These are phyloP conservation scores for Tholera decimalis DNA, from an alignment of 2,888 invertebrate genomes.

Conservation along the genomic window DNA sequence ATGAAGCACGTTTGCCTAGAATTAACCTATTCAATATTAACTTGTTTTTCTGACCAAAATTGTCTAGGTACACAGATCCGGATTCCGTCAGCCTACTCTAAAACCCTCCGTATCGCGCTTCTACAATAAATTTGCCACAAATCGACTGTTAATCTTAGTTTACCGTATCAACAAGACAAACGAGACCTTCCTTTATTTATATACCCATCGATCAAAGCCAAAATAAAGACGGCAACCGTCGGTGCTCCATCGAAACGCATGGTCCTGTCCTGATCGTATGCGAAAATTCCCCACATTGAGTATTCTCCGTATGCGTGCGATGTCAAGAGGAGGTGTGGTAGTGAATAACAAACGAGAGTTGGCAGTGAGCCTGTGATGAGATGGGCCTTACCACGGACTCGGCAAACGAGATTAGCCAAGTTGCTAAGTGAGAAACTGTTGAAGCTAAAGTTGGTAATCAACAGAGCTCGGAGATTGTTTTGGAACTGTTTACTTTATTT, in stretches of 20 bases:
- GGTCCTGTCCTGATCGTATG: constrained; percentile 70
- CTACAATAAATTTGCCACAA: constrained; percentile 24
- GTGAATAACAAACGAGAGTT: constrained; percentile 88
- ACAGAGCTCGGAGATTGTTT: constrained; percentile 22
- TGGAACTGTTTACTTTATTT: constrained; percentile 18
- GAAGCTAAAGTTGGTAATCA: constrained; percentile 29
- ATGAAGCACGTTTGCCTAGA: too few relatives aligned
- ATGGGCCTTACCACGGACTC: constrained; percentile 67
- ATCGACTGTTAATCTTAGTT: constrained; percentile 56
- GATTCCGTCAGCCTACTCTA: constrained; percentile 26
- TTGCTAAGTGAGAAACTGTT: constrained; percentile 51
- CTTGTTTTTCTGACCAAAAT: constrained; percentile 8
- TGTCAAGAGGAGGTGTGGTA: constrained; percentile 79
- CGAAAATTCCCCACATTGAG: constrained; percentile 88
- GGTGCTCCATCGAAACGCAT: constrained; percentile 56
- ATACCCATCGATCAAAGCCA: constrained; percentile 60
- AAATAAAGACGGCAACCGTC: constrained; percentile 66
- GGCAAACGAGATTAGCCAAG: constrained; percentile 43
- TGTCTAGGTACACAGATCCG: constrained; percentile 1
- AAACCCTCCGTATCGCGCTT: constrained; percentile 4
- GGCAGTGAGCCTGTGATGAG: constrained; percentile 81
- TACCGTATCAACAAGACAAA: constrained; percentile 52
- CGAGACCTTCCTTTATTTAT: constrained; percentile 58
- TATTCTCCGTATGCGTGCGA: constrained; percentile 84
- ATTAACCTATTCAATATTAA: too few relatives aligned